Base-by-base conservation (phyloP, 2,888 invertebrate genomes). In the Embidobia sp. region DNA sequence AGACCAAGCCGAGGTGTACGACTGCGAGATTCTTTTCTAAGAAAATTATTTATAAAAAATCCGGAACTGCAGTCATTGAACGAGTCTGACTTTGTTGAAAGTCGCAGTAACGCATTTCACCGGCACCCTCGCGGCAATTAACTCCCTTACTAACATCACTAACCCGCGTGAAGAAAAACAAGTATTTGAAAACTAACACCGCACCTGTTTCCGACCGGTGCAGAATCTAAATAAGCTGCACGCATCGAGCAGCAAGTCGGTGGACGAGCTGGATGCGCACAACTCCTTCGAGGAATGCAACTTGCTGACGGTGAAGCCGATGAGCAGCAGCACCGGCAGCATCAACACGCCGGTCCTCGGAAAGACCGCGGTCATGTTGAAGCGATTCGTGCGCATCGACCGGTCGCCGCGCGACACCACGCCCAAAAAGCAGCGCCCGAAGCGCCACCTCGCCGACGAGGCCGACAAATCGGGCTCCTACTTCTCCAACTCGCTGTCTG, bases 301-400 rank as follows among this genome's bases (percentile, higher is more conserved):
- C 77, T 81, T 89, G 18, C 61, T 87, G 6, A 83, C 82, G 57
- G 79, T 83, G 7, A 89, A 89, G 66, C 85, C 84, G 6, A 86
- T 86, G 64, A 88, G 88, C 72, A 88, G 77, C 73, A 89, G 88
- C 59, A 86, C 88, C 2, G 88, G 86, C 44, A 89, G 86, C 63
- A 79, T 89, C 5, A 31, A 67, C 33, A 61, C 74, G 2, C 74
- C 74, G 16, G 44, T 73, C 16, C 44, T 73, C 1, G 11, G 11
- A 5, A 61, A 55, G 26, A 59, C 51, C 8, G 33, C 51, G 33
- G 48, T 72, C n/a, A 49, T 73, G 48, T 42, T 51, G 10, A 78
- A 37, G 29, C 63, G 33, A 53, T 81, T 48, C 6, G 57, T 16
- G 77, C 81, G 46, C 44, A 57, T n/a, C 46, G 72, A 64, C 72